These are phyloP conservation scores for Crossoptilon crossoptilon DNA, from an alignment of 2,797 vertebrate species.

Conservation along the genomic window DNA sequence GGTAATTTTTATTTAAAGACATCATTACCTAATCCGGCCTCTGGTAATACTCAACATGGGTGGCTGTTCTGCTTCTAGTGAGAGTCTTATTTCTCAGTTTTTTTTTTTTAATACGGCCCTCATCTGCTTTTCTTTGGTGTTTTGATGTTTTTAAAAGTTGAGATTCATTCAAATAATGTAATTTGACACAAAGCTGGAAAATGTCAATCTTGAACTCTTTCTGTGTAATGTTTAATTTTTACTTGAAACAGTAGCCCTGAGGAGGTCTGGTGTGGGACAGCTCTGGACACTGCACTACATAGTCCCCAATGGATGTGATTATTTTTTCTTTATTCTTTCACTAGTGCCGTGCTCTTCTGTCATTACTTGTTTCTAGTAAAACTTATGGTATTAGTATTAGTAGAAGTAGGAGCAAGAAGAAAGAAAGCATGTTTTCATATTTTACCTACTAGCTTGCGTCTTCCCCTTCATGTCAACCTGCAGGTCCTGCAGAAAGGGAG, in stretches of 20 bases:
- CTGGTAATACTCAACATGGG: neutral
- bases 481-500: neutral
- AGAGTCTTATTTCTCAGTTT: neutral
- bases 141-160: constrained; percentile 32
- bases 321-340: neutral
- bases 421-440: neutral
- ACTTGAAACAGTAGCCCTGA: constrained; percentile 40
- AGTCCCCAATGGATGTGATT: neutral
- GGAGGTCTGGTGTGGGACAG: neutral
- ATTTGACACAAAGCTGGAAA: constrained; percentile 54
- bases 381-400: neutral
- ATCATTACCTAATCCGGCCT: neutral
- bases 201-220: constrained; percentile 20
- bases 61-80: neutral
- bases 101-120: neutral
- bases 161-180: constrained; percentile 40
- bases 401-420: neutral
- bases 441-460: neutral
- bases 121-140: neutral
- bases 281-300: constrained; percentile 5
- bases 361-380: neutral
- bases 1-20: neutral
- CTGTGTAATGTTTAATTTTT: constrained; percentile 39
- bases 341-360: neutral
- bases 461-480: neutral